Base-by-base conservation (phyloP, 2,113 vertebrate genomes). In the Hucho hucho region DNA sequence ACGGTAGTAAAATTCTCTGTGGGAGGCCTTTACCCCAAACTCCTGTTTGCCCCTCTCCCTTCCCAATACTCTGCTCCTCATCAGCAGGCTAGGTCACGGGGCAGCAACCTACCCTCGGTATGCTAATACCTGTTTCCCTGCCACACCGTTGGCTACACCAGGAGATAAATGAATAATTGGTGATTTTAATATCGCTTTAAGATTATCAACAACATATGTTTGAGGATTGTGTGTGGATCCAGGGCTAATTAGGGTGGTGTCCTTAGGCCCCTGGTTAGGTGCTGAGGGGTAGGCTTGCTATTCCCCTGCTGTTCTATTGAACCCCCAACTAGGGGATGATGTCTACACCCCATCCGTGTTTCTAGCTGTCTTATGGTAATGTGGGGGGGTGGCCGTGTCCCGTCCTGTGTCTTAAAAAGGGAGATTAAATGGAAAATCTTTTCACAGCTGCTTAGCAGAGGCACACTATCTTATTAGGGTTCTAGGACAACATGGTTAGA, bases 251-350 rank as follows among this genome's bases (percentile, higher is more conserved):
- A 89, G 82, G 77, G 11, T 68, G 20, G 76, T 75, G 72, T 37
- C 78, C 76, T 78, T 70, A 70, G 79, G 70, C 25, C 64, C 81
- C 78, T 79, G 49, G 3, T 85, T 73, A 68, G 74, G 64, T 11
- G 77, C 77, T 70, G 5, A 11, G 22, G 43, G 56, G 24, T 68
- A 61, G 11, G 29, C 64, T 46, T 37, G 12, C 70, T 77, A 53
- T 46, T 43, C 87, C 79, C 87, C 88, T 80, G 87, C 89, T 92
- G 86, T 88, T 91, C 79, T 67, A 87, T 88, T 81, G 87, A 87
- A 63, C 53, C 28, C 12, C 26, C 64, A 46, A 75, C 28, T 53
- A 43, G 37, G 37, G 9, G 37, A 43, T 43, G 37, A 37, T 37
- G 7, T 37, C 6, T 7, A 37, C 46, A 80, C 79, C 68, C 29